Evolutionary conservation across 2,113 vertebrate genomes (phyloP).

Genomic region (Nerophis lumbriciformis): DNA sequence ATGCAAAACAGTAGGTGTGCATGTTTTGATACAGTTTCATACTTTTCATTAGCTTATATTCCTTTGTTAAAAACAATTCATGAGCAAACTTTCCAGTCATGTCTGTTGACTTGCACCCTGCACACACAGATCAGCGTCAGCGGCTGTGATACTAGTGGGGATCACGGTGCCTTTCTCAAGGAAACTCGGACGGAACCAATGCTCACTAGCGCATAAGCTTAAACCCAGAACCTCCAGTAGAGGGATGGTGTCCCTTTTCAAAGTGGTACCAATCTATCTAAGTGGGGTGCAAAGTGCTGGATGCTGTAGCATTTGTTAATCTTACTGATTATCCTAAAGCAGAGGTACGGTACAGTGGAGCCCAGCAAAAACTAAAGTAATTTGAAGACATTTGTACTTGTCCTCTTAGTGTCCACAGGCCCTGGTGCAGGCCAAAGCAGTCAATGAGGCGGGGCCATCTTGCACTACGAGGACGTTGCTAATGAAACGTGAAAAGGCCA

Average conservation of each 20-base stretch:
- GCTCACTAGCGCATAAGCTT: conserved; percentile 42
- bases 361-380: no score
- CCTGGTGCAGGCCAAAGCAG: not conserved
- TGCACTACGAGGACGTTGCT: not conserved
- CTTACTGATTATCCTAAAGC: conserved; percentile 17
- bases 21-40: no score
- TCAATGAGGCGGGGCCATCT: not conserved
- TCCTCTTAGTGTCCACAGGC: not conserved
- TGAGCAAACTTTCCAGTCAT: not conserved
- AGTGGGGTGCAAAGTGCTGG: conserved; percentile 16
- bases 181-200: conserved; percentile 40
- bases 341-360: not conserved
- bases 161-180: conserved; percentile 43
- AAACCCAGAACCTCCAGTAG: conserved; percentile 37
- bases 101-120: not conserved
- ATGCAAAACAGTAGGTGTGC: no score
- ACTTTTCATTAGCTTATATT: no score
- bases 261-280: conserved; percentile 36
- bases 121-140: conserved; percentile 22
- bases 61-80: not conserved
- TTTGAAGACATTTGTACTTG: not conserved
- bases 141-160: conserved; percentile 24
- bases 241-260: conserved; percentile 40
- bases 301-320: conserved; percentile 13
- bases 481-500: conserved; percentile 3